Base-by-base conservation (phyloP, 2,113 vertebrate species). In the Nicator chloris region DNA sequence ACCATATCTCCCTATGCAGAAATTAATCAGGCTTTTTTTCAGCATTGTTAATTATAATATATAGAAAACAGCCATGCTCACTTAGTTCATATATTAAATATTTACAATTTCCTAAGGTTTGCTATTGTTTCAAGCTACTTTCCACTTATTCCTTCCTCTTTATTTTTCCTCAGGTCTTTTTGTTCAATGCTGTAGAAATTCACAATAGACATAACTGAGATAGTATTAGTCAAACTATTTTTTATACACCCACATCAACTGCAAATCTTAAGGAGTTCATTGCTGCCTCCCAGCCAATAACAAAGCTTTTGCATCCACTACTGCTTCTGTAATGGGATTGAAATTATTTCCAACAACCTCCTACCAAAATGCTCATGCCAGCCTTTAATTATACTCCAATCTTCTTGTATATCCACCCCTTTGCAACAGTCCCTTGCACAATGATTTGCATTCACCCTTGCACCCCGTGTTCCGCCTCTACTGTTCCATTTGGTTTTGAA, bases 341-440 rank as follows among this genome's bases (percentile, higher is more conserved):
- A 96, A 96, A 97, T 95, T 63, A 91, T 79, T 98, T 97, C 94
- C 95, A 96, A 84, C 65, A 88, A 90, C 27, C 35, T 95, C 84
- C 89, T 91, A 95, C 75, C 57, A 96, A 95, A 95, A 88, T 94
- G 66, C 54, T 95, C 76, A 33, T 37, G 30, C 57, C 59, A 82
- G 94, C 51, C 90, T 68, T 94, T 97, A 97, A 98, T 97, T 98
- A 97, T 94, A 96, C 70, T 94, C 88, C 81, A 94, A 26, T 86
- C 84, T 81, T 95, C 85, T 80, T 91, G 85, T 92, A 95, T 88
- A 93, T 95, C 91, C 76, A 70, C 13, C 23, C 77, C 56, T 91
- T 79, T 28, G 63, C 35, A 85, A 76, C 37, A 96, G 86, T 68
- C 68, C 84, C 64, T 95, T 91, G 75, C 54, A 80, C n/a, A 84